A percentile compares a stretch with the other conserved stretches of the same genome.
phyloP scores from a whole-genome alignment of 1,140 invertebrate species.

The Cherax destructor region DNA sequence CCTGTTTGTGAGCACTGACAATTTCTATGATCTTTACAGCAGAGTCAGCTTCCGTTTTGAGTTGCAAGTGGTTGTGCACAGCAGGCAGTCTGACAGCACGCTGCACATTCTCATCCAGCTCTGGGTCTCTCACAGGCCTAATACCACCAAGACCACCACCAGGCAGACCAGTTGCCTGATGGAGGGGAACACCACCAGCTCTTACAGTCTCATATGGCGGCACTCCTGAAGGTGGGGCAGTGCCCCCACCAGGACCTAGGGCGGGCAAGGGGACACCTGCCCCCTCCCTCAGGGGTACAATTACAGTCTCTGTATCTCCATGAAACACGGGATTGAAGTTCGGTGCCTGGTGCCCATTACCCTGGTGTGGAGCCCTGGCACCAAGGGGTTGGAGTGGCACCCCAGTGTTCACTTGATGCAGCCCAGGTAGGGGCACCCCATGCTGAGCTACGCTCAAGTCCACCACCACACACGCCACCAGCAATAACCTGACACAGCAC shows the following conservation, averaged over 20 bases:
- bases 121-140: slow-evolving; percentile 49
- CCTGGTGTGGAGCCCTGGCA: neutral
- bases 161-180: neutral
- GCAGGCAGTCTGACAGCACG: slow-evolving; percentile 38
- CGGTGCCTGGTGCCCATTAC: neutral
- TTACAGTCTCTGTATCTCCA: neutral
- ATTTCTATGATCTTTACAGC: slow-evolving; percentile 64
- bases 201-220: neutral
- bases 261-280: neutral
- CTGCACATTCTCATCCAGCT: slow-evolving; percentile 48
- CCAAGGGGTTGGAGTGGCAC: neutral
- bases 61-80: slow-evolving; percentile 41
- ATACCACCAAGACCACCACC: neutral
- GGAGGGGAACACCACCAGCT: neutral
- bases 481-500: neutral
- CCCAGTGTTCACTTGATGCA: neutral
- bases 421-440: neutral
- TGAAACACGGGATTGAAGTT: neutral
- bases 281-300: neutral
- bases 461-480: neutral
- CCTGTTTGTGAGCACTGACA: slow-evolving; percentile 68
- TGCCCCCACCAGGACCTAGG: neutral
- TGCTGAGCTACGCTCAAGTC: neutral
- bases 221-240: neutral
- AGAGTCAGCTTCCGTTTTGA: slow-evolving; percentile 43